Evolutionary conservation across 2,888 invertebrate species (phyloP).

Genomic region (Drosophila subsilvestris): DNA sequence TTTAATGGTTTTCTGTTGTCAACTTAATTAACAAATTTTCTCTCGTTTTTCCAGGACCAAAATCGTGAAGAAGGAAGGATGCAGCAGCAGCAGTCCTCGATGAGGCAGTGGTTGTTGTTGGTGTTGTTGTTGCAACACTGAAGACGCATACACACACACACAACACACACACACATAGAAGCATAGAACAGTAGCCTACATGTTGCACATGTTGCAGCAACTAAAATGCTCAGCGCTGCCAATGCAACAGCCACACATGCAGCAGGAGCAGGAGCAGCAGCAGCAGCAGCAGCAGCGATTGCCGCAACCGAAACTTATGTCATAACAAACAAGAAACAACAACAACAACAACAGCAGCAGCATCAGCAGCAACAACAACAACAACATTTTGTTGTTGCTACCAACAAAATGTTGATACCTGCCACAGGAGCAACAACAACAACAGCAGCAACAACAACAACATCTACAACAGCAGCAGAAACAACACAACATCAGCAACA

Average conservation of each 20-base stretch:
- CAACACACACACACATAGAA: conserved; percentile 49
- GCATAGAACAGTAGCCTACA: conserved; percentile 38
- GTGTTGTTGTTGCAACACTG: conserved; percentile 39
- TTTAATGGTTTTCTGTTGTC: conserved; percentile 61
- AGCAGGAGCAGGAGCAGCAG: conserved; percentile 48
- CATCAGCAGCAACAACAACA: conserved; percentile 49
- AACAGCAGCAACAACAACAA: conserved; percentile 50
- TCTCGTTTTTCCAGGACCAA: conserved; percentile 14
- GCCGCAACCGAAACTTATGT: conserved; percentile 71
- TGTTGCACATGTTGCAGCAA: conserved; percentile 60
- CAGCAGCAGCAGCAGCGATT: conserved; percentile 51
- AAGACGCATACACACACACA: conserved; percentile 17
- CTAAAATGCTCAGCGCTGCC: conserved; percentile 72
- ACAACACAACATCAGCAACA: conserved; percentile 66
- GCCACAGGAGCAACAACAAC: conserved; percentile 67
- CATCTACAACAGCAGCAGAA: conserved; percentile 71
- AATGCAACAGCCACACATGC: conserved; percentile 53
- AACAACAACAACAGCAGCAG: conserved; percentile 42
- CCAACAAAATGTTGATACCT: conserved; percentile 81
- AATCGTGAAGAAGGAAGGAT: conserved; percentile 50
- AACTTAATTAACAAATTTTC: conserved; percentile 58
- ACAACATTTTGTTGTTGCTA: conserved; percentile 67
- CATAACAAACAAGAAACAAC: conserved; percentile 65
- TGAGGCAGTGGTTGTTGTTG: conserved; percentile 45
- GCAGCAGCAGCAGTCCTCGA: conserved; percentile 23